Percentiles rank a stretch among this genome's conserved stretches.
Conservation (phyloP, 2,888 invertebrate species). For the Amaurobius ferox region DNA sequence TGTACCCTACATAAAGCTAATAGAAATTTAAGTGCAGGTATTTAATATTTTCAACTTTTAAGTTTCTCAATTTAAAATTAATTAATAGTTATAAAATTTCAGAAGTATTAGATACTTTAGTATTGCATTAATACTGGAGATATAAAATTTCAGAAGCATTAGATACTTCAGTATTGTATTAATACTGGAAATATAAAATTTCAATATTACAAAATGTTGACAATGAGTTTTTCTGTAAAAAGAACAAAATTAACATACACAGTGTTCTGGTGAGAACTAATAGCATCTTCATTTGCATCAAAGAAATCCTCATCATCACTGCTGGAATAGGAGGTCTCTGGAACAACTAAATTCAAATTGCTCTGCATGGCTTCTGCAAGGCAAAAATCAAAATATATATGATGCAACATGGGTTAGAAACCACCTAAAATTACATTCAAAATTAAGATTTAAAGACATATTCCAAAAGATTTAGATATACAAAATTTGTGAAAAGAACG, state of each 20-base stretch:
- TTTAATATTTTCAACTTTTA: too few relatives aligned
- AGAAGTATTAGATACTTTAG: too few relatives aligned
- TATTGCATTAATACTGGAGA: too few relatives aligned
- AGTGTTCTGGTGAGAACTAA: constrained; percentile 56
- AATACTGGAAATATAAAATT: too few relatives aligned
- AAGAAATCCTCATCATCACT: constrained; percentile 95
- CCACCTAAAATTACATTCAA: not conserved
- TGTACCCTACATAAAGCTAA: too few relatives aligned
- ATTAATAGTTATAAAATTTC: too few relatives aligned
- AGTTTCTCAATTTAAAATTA: too few relatives aligned
- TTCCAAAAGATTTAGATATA: not conserved
- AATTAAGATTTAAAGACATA: not conserved
- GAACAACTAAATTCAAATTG: constrained; percentile 81
- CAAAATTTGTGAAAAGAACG: not conserved
- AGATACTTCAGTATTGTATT: too few relatives aligned
- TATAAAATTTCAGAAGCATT: too few relatives aligned
- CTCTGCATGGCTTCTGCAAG: constrained; percentile 29
- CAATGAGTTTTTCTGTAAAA: not conserved
- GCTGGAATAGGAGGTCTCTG: constrained; percentile 97
- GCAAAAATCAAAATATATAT: not conserved
- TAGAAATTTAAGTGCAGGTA: too few relatives aligned
- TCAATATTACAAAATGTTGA: too few relatives aligned
- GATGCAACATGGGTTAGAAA: not conserved
- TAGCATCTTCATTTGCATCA: constrained; percentile 80
- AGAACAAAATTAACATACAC: constrained; percentile 27